Conservation (phyloP, 2,113 vertebrate species). For the Microcebus lehilahytsara region DNA sequence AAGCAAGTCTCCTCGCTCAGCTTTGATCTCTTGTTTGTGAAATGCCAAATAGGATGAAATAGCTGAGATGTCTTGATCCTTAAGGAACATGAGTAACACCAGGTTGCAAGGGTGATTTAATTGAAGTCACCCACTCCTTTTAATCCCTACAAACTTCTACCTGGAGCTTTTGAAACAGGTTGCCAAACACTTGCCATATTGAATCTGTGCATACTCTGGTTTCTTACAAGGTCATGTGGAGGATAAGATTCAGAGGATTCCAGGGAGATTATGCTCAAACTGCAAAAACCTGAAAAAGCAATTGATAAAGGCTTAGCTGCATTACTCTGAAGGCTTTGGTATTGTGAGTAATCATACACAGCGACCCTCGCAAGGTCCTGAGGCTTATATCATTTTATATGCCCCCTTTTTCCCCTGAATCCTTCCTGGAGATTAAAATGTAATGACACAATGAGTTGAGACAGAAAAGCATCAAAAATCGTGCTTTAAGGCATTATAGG, state of each 20-base stretch:
- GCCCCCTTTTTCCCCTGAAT: not conserved
- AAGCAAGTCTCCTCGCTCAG: not conserved
- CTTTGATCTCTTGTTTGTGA: not conserved
- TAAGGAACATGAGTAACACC: not conserved
- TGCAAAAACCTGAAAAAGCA: slow-evolving; percentile 66
- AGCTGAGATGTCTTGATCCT: slow-evolving; percentile 18
- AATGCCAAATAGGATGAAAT: slow-evolving; percentile 7
- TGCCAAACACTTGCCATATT: slow-evolving; percentile 8
- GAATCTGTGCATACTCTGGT: slow-evolving; percentile 28
- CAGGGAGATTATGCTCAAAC: slow-evolving; percentile 68
- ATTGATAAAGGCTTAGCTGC: slow-evolving; percentile 70
- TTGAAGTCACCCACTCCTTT: slow-evolving; percentile 15
- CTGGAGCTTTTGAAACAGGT: slow-evolving; percentile 22
- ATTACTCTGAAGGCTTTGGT: not conserved
- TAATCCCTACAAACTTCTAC: slow-evolving; percentile 35
- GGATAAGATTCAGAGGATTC: slow-evolving; percentile 61
- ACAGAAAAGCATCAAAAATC: not conserved
- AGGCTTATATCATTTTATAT: slow-evolving; percentile 7
- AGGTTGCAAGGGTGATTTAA: not conserved
- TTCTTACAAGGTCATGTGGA: slow-evolving; percentile 73
- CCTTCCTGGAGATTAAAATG: slow-evolving; percentile 53
- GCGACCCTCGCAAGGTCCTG: slow-evolving; percentile 17
- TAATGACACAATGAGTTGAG: slow-evolving; percentile 38
- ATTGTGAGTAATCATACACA: not conserved
- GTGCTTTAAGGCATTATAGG: not conserved